Evolutionary conservation across 2,888 invertebrate genomes (phyloP).

Genomic region (Metacarcinus magister): DNA sequence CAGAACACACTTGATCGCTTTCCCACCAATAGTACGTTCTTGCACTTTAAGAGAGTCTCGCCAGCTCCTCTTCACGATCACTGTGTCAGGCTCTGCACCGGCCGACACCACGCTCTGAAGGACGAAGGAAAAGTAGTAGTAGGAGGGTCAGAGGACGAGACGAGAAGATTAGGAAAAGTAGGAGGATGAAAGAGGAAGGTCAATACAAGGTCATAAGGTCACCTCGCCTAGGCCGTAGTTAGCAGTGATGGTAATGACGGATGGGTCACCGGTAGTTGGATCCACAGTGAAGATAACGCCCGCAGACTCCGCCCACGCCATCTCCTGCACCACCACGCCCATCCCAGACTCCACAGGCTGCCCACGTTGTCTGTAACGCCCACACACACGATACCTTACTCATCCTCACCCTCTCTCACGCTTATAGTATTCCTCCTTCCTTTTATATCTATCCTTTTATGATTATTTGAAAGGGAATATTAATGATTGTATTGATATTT

Average conservation of each 20-base stretch:
- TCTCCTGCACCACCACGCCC: slow-evolving; percentile 91
- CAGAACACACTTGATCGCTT: slow-evolving; percentile 86
- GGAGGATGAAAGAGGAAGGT: not conserved
- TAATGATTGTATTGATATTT: no score
- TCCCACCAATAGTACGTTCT: slow-evolving; percentile 84
- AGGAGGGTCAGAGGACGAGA: not conserved
- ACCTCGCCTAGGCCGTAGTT: slow-evolving; percentile 94
- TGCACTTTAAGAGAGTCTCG: slow-evolving; percentile 86
- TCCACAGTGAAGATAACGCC: slow-evolving; percentile 94
- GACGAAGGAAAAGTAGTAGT: slow-evolving; percentile 58
- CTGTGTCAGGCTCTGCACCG: slow-evolving; percentile 90
- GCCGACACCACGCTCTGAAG: slow-evolving; percentile 92
- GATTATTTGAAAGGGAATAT: no score
- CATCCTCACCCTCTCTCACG: not conserved
- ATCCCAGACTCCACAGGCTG: slow-evolving; percentile 89
- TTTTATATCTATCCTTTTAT: no score
- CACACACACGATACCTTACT: not conserved
- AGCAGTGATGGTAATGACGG: slow-evolving; percentile 89
- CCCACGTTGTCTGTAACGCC: slow-evolving; percentile 88
- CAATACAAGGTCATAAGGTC: slow-evolving; percentile 70
- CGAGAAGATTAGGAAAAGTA: not conserved
- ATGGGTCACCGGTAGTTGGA: slow-evolving; percentile 90
- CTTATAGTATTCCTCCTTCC: no score
- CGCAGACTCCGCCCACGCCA: slow-evolving; percentile 87
- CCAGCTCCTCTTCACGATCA: slow-evolving; percentile 87